Evolutionary conservation across 2,888 invertebrate species (phyloP).

Genomic region (Ectemnius continuus): DNA sequence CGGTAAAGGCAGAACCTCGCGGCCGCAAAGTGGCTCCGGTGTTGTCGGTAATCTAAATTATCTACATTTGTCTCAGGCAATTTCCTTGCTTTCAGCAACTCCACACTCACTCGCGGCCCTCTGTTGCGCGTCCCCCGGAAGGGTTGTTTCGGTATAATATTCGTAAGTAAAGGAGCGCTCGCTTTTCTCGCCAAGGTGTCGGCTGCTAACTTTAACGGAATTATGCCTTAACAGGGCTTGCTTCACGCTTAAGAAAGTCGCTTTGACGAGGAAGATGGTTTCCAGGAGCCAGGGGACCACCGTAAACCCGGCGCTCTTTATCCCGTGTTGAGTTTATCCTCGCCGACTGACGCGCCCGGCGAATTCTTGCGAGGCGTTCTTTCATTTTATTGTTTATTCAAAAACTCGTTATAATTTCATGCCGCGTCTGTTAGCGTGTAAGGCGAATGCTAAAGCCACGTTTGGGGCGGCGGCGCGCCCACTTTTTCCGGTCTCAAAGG

Average conservation of each 20-base stretch:
- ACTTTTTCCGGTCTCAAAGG: conserved; percentile 35
- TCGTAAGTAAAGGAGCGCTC: conserved; percentile 47
- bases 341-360: conserved; percentile 17
- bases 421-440: conserved; percentile 35
- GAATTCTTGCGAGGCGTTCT: conserved; percentile 44
- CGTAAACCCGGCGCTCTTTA: conserved; percentile 32
- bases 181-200: conserved; percentile 37
- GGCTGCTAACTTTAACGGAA: conserved; percentile 56
- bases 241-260: conserved; percentile 48
- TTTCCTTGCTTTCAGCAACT: conserved; percentile 9
- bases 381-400: conserved; percentile 48
- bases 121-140: conserved; percentile 26
- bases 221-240: conserved; percentile 51
- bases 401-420: conserved; percentile 50
- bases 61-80: conserved; percentile 1
- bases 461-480: conserved; percentile 29
- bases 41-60: conserved; percentile 8
- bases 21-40: background rate
- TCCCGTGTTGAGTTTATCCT: conserved; percentile 34
- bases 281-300: conserved; percentile 27
- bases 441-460: conserved; percentile 33
- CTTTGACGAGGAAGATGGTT: conserved; percentile 35
- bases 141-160: conserved; percentile 53
- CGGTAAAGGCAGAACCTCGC: conserved; percentile 1
- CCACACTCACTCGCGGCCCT: background rate